Percentiles rank a stretch among this genome's conserved stretches.
Conservation (phyloP, 2,797 vertebrate species). For the Sparidentex hasta region DNA sequence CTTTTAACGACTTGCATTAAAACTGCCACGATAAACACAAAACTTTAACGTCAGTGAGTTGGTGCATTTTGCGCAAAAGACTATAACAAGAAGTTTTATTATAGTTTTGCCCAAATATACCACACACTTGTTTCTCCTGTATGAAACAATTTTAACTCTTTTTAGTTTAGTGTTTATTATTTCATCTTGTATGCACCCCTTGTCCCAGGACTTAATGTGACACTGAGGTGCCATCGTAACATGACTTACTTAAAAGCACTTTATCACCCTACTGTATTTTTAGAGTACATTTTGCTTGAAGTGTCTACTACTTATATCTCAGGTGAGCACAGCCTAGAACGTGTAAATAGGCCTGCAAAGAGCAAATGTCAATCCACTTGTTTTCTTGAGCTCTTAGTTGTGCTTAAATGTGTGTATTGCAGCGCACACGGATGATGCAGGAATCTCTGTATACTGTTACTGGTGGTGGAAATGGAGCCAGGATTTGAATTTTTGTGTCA, state of each 20-base stretch:
- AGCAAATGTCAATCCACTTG: slow-evolving; percentile 46
- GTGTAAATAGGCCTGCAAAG: slow-evolving; percentile 32
- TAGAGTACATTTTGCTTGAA: slow-evolving; percentile 45
- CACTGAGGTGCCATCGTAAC: slow-evolving; percentile 52
- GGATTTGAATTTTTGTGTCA: slow-evolving; percentile 53
- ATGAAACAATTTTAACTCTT: slow-evolving; percentile 21
- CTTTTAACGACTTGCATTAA: background rate
- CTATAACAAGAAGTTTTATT: background rate
- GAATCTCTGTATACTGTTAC: slow-evolving; percentile 62
- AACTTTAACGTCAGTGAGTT: slow-evolving; percentile 5
- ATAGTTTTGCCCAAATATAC: slow-evolving; percentile 11
- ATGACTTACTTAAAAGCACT: slow-evolving; percentile 74
- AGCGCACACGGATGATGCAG: slow-evolving; percentile 33
- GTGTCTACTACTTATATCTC: slow-evolving; percentile 40
- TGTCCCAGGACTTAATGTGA: slow-evolving; percentile 51
- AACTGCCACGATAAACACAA: slow-evolving; percentile 12
- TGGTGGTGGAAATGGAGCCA: slow-evolving; percentile 53
- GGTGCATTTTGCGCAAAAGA: background rate
- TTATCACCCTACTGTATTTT: slow-evolving; percentile 78
- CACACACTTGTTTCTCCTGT: slow-evolving; percentile 15
- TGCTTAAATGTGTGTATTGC: slow-evolving; percentile 46
- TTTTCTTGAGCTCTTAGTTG: slow-evolving; percentile 50
- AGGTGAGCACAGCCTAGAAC: slow-evolving; percentile 33
- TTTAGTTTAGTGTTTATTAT: slow-evolving; percentile 35
- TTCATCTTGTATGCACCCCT: slow-evolving; percentile 60